Conservation (phyloP, 1,140 invertebrate genomes). For the Drosophila cardini region DNA sequence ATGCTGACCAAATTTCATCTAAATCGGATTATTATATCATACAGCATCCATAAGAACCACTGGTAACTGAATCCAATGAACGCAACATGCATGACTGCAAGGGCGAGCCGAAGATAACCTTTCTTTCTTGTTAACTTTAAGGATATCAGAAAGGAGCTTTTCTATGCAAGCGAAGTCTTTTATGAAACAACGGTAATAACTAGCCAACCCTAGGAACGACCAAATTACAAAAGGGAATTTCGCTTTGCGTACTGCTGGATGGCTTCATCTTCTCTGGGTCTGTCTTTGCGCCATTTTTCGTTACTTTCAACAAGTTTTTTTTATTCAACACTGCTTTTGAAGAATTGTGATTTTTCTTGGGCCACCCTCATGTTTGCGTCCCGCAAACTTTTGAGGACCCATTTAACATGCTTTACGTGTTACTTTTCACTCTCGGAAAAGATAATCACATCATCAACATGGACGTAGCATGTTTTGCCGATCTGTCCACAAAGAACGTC, state of each 20-base stretch:
- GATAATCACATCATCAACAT: background rate
- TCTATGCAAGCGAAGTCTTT: background rate
- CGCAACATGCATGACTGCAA: no score
- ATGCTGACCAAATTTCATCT: no score
- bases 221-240: slow-evolving; percentile 23
- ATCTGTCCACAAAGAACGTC: slow-evolving; percentile 6
- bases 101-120: no score
- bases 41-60: no score
- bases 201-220: slow-evolving; percentile 48
- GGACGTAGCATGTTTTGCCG: no score
- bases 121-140: slow-evolving; percentile 31
- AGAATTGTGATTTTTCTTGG: background rate
- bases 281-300: background rate
- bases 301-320: background rate
- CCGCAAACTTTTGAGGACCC: no score
- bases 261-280: slow-evolving; percentile 4
- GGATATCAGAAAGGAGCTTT: background rate
- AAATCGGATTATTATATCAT: no score
- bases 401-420: slow-evolving; percentile 3
- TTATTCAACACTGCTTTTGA: background rate
- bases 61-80: no score
- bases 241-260: slow-evolving; percentile 30
- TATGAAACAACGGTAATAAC: slow-evolving; percentile 6
- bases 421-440: slow-evolving; percentile 11
- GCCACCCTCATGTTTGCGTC: no score